phyloP scores from a whole-genome alignment of 2,888 invertebrate genomes.

The Agriotes lineatus region DNA sequence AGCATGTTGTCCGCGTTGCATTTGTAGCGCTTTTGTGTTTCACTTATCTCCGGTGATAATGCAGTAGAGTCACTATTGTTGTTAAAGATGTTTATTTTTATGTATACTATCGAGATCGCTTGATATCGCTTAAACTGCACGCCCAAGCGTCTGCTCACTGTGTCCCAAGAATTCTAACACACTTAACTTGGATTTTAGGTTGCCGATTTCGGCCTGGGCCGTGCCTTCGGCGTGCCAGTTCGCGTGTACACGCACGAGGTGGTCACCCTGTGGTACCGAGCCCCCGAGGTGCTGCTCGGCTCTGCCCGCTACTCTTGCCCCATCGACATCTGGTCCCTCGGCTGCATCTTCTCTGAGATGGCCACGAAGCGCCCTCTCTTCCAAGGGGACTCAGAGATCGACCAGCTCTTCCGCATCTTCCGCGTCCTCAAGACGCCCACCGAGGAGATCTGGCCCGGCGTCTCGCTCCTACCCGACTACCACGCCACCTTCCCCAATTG shows the following conservation, averaged over 20 bases:
- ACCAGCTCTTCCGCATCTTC: conserved; percentile 97
- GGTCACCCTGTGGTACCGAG: conserved; percentile 97
- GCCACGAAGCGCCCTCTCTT: conserved; percentile 92
- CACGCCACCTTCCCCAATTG: conserved; percentile 96
- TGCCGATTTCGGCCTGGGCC: conserved; percentile 98
- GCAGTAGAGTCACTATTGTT: too few species aligned
- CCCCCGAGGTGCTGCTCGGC: conserved; percentile 96
- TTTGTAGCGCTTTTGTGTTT: too few species aligned
- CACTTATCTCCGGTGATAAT: too few species aligned
- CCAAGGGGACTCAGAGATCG: conserved; percentile 98
- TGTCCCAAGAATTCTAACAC: too few species aligned
- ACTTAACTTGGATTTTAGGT: too few species aligned
- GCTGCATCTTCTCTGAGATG: conserved; percentile 99
- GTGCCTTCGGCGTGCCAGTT: conserved; percentile 96
- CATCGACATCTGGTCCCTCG: conserved; percentile 97
- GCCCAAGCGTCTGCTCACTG: too few species aligned
- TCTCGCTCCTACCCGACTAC: conserved; percentile 91
- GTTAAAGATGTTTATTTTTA: too few species aligned
- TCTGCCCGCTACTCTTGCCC: conserved; percentile 91
- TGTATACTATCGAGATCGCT: too few species aligned
- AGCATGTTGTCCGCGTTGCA: too few species aligned
- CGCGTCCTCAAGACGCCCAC: conserved; percentile 94
- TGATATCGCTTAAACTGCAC: too few species aligned
- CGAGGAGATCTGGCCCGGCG: conserved; percentile 96
- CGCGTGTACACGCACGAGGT: conserved; percentile 95